Conservation (phyloP, 1,140 invertebrate genomes). For the Chelonus insularis region DNA sequence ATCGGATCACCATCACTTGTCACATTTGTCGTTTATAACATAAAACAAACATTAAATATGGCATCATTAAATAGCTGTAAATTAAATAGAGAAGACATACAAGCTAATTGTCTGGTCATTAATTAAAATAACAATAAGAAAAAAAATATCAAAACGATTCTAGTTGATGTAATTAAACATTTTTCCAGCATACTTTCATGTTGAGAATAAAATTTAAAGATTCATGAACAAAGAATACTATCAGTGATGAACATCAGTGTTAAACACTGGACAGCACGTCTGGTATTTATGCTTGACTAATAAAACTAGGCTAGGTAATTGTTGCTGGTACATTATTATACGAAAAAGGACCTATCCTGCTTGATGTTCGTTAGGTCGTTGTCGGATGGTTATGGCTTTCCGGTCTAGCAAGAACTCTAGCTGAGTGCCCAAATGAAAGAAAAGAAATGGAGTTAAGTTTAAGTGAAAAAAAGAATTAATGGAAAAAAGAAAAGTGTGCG, state of each 20-base stretch:
- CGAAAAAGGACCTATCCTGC: not conserved
- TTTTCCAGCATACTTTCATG: too few relatives aligned
- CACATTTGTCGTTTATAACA: too few relatives aligned
- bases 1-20: too few relatives aligned
- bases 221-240: not conserved
- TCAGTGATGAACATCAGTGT: constrained; percentile 6
- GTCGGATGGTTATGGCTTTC: constrained; percentile 8
- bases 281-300: constrained; percentile 25
- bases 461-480: not conserved
- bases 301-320: constrained; percentile 23
- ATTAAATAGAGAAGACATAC: too few relatives aligned
- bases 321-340: constrained; percentile 22
- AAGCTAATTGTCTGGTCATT: too few relatives aligned
- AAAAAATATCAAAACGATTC: too few relatives aligned
- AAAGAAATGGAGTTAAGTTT: constrained; percentile 1
- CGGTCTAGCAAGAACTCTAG: constrained; percentile 5
- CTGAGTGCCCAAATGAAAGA: not conserved
- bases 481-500: not conserved
- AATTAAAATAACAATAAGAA: too few relatives aligned
- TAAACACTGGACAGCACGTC: constrained; percentile 7
- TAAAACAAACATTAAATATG: too few relatives aligned
- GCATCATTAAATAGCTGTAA: too few relatives aligned
- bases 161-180: too few relatives aligned
- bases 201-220: too few relatives aligned
- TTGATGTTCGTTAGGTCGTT: constrained; percentile 7